Percentiles rank a stretch among this genome's conserved stretches.
Conservation (phyloP, 2,797 vertebrate species). For the Centroberyx gerrardi region DNA sequence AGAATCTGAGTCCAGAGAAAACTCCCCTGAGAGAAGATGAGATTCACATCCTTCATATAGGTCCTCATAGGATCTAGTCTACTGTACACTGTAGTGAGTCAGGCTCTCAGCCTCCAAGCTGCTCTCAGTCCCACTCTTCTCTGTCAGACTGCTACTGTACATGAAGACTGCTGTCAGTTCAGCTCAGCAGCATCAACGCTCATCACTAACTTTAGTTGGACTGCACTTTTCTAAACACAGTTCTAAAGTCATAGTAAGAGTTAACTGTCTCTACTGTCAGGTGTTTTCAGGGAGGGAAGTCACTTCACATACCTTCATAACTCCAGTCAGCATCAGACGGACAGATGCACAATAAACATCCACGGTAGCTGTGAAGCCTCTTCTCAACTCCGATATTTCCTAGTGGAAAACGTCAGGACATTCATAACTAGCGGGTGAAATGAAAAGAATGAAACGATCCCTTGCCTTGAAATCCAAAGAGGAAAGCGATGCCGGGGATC, state of each 20-base stretch:
- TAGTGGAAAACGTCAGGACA: conserved; percentile 26
- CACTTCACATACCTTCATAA: conserved; percentile 53
- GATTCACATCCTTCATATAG: no score
- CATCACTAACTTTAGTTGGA: conserved; percentile 27
- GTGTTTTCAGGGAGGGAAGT: conserved; percentile 36
- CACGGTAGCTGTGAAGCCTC: neutral
- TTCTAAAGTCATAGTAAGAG: neutral
- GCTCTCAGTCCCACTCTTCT: neutral
- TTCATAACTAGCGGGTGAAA: neutral
- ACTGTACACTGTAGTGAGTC: no score
- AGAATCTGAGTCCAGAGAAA: no score
- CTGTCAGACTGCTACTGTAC: no score
- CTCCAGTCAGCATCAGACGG: conserved; percentile 25
- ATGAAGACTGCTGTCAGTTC: no score
- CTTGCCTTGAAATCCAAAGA: conserved; percentile 36
- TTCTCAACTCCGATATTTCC: conserved; percentile 42
- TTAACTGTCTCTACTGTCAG: conserved; percentile 10
- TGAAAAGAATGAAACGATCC: neutral
- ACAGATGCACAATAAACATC: conserved; percentile 40
- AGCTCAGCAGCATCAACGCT: no score
- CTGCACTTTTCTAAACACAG: conserved; percentile 6
- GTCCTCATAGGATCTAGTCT: no score
- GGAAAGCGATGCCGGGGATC: conserved; percentile 23
- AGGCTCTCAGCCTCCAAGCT: no score
- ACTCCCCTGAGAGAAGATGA: no score